A percentile compares a stretch with the other conserved stretches of the same genome.
phyloP scores from a whole-genome alignment of 1,140 invertebrate species.

The Drosophila ercepeae region DNA sequence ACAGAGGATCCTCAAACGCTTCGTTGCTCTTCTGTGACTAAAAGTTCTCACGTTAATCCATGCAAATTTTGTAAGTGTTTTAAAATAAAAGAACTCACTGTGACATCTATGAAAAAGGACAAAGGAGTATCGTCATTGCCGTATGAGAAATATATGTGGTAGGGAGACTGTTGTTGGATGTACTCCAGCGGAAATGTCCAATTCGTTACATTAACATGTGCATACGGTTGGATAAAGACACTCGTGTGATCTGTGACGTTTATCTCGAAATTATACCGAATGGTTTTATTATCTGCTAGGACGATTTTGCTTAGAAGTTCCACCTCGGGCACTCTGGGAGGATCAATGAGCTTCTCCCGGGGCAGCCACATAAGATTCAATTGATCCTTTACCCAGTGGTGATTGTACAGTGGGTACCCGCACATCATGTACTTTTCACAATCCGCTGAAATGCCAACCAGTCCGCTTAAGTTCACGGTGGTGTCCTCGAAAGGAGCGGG shows the following conservation, averaged over 20 bases:
- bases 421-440: constrained; percentile 89
- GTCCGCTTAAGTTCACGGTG: constrained; percentile 84
- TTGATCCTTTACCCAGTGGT: constrained; percentile 33
- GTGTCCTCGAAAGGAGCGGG: constrained; percentile 85
- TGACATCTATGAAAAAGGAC: constrained; percentile 82
- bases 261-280: constrained; percentile 51
- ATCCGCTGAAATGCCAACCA: constrained; percentile 85
- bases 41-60: neutral
- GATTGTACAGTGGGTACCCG: constrained; percentile 88
- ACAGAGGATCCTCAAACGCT: constrained; percentile 9
- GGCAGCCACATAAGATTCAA: constrained; percentile 47
- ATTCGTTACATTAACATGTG: constrained; percentile 85
- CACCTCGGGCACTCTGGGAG: constrained; percentile 16
- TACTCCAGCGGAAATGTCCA: constrained; percentile 87
- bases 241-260: constrained; percentile 89
- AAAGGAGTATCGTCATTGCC: constrained; percentile 85
- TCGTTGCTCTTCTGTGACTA: constrained; percentile 25
- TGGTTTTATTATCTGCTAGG: constrained; percentile 3
- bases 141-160: constrained; percentile 88
- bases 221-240: constrained; percentile 87
- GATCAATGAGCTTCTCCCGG: constrained; percentile 6
- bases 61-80: neutral
- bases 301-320: constrained; percentile 29
- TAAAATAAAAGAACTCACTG: constrained; percentile 7
- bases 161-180: constrained; percentile 86